These are phyloP conservation scores for Danio jaintianensis DNA, from an alignment of 2,797 vertebrate genomes.

Conservation along the genomic window DNA sequence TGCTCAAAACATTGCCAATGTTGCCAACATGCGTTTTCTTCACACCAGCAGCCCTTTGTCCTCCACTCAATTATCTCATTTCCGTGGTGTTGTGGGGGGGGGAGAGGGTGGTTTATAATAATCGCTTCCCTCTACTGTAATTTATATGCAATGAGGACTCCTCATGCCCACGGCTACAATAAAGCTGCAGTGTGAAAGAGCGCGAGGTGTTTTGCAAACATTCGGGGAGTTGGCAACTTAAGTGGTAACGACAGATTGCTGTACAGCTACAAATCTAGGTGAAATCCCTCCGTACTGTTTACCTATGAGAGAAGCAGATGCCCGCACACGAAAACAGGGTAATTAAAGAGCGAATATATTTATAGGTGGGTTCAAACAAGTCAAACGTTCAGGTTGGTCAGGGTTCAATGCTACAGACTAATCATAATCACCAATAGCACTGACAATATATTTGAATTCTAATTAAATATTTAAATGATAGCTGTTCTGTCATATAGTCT, in stretches of 20 bases:
- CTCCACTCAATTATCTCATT: slow-evolving; percentile 84
- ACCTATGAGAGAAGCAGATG: slow-evolving; percentile 35
- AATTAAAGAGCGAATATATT: neutral
- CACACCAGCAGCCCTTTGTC: slow-evolving; percentile 73
- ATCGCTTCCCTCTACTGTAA: slow-evolving; percentile 78
- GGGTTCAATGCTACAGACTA: neutral
- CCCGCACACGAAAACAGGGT: slow-evolving; percentile 1
- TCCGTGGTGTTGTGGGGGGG: slow-evolving; percentile 66
- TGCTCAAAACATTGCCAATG: neutral
- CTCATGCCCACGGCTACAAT: slow-evolving; percentile 73
- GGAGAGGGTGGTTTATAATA: slow-evolving; percentile 72
- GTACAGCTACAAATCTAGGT: slow-evolving; percentile 71
- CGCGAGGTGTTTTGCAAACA: slow-evolving; percentile 71
- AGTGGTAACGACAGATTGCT: slow-evolving; percentile 61
- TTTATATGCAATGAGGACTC: slow-evolving; percentile 81
- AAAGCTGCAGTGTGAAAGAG: slow-evolving; percentile 59
- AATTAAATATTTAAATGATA: too few relatives aligned
- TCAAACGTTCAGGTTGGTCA: neutral
- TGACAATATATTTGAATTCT: neutral
- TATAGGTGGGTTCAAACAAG: slow-evolving; percentile 17
- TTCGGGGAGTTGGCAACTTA: slow-evolving; percentile 72
- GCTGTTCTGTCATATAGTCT: neutral
- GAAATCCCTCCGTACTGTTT: slow-evolving; percentile 58
- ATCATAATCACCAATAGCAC: neutral
- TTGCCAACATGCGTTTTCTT: slow-evolving; percentile 4